These are phyloP conservation scores for Ephydatia muelleri DNA, from an alignment of 37 sponge, comb jelly and placozoan genomes.

Conservation along the genomic window DNA sequence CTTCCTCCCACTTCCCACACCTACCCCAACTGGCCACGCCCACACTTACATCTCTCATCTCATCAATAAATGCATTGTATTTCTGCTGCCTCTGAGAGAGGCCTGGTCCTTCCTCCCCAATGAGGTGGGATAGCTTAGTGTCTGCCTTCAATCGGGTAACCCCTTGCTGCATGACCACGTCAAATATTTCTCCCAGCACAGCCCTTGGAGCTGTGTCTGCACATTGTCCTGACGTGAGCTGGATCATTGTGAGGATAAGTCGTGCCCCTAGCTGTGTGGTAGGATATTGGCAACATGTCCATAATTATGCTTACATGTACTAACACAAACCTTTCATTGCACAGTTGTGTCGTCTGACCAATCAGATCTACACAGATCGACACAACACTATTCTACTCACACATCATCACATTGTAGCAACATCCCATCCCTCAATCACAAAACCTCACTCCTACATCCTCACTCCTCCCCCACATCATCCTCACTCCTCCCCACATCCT, in stretches of 20 bases:
- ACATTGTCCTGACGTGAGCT: slow-evolving; percentile 14
- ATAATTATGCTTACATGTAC: no score
- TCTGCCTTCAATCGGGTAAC: slow-evolving; percentile 33
- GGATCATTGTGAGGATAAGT: slow-evolving; percentile 42
- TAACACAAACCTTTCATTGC: no score
- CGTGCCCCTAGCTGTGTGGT: slow-evolving; percentile 44
- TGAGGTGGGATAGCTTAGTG: slow-evolving; percentile 38
- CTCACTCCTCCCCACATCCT: neutral
- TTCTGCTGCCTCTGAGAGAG: slow-evolving; percentile 54
- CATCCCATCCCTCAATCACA: no score
- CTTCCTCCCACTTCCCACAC: neutral
- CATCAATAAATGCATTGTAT: slow-evolving; percentile 53
- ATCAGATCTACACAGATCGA: no score
- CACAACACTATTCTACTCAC: no score
- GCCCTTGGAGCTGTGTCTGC: slow-evolving; percentile 15
- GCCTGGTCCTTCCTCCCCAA: slow-evolving; percentile 37
- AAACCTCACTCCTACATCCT: no score
- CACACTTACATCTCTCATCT: slow-evolving; percentile 60
- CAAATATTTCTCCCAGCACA: slow-evolving; percentile 39
- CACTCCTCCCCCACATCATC: no score
- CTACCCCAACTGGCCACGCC: neutral
- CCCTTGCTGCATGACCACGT: slow-evolving; percentile 16
- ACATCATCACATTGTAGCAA: no score
- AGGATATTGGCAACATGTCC: no score
- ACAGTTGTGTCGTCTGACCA: no score